These are phyloP conservation scores for Chydorus sphaericus DNA, from an alignment of 2,888 invertebrate species.

Conservation along the genomic window DNA sequence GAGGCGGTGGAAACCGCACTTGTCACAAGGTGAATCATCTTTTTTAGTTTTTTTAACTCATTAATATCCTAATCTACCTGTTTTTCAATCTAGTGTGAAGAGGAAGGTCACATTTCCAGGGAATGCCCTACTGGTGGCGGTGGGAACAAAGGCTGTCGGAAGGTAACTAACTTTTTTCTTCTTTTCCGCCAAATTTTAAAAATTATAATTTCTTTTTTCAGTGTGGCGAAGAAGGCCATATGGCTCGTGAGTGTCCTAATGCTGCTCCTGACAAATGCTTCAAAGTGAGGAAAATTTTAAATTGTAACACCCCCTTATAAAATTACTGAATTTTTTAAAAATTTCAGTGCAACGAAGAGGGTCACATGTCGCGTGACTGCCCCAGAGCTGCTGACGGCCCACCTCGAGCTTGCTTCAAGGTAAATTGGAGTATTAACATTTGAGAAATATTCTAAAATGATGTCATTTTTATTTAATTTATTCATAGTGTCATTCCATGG, in stretches of 20 bases:
- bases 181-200: too few species aligned
- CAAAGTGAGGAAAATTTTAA: conserved; percentile 12
- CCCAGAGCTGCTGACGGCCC: too few species aligned
- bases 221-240: conserved; percentile 1
- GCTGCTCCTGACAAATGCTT: conserved; percentile 17
- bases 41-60: too few species aligned
- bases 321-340: neutral
- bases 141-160: conserved; percentile 15
- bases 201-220: neutral
- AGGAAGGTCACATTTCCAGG: conserved; percentile 17
- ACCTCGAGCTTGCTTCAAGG: too few species aligned
- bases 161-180: conserved; percentile 1
- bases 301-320: too few species aligned
- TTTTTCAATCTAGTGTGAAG: conserved; percentile 16
- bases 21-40: too few species aligned
- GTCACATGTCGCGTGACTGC: too few species aligned
- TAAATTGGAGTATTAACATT: too few species aligned
- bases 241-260: conserved; percentile 21
- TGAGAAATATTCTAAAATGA: too few species aligned
- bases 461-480: conserved; percentile 4
- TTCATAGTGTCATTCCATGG: conserved; percentile 18
- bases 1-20: neutral
- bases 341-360: conserved; percentile 1
- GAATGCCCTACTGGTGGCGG: conserved; percentile 20
- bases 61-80: too few species aligned